phyloP scores from a whole-genome alignment of 2,888 invertebrate species.

The Galerucella nymphaeae region DNA sequence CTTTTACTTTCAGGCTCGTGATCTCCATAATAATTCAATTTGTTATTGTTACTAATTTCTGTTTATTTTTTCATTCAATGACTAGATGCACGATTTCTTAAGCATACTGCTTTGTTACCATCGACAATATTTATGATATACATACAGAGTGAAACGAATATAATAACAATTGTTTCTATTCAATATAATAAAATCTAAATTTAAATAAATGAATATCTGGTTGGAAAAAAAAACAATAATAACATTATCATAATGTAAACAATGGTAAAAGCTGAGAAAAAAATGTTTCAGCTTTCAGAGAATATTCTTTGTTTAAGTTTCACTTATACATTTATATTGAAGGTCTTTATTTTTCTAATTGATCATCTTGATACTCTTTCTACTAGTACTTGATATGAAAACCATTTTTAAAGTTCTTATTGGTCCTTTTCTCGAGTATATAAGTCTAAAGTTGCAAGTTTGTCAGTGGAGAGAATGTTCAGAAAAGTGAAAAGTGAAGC shows the following conservation, averaged over 20 bases:
- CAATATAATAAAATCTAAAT: no score
- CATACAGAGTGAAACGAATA: neutral
- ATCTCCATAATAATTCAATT: conserved; percentile 28
- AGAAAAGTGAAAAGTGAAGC: neutral
- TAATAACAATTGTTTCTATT: neutral
- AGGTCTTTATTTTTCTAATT: no score
- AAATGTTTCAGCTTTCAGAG: no score
- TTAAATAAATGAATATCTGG: no score
- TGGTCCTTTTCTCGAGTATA: neutral
- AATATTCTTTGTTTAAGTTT: no score
- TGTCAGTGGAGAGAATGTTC: neutral
- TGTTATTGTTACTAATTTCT: conserved; percentile 32
- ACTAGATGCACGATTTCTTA: conserved; percentile 27
- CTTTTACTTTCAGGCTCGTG: conserved; percentile 32
- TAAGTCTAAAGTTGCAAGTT: neutral
- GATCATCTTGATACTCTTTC: no score
- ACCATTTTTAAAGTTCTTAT: neutral
- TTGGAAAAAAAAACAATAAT: no score
- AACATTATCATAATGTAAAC: no score
- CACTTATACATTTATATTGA: no score
- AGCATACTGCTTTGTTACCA: conserved; percentile 6
- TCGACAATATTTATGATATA: neutral
- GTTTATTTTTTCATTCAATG: conserved; percentile 6
- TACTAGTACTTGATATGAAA: neutral
- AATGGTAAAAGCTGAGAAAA: no score